Evolutionary conservation across 2,113 vertebrate genomes (phyloP).

Genomic region (Illadopsis cleaveri): DNA sequence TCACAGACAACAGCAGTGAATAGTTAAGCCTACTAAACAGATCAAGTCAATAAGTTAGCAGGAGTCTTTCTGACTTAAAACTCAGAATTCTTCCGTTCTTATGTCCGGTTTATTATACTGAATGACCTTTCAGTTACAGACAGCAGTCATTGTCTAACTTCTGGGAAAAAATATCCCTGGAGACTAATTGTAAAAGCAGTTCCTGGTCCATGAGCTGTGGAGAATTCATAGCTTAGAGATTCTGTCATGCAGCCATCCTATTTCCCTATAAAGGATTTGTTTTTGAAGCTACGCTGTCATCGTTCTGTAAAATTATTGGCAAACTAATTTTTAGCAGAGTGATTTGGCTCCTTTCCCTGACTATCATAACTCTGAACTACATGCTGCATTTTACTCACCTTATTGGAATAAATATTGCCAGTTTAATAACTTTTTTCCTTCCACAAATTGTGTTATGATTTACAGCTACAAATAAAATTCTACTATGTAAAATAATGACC

Average conservation of each 20-base stretch:
- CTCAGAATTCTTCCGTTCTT: neutral
- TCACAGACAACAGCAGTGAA: neutral
- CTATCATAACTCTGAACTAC: constrained; percentile 64
- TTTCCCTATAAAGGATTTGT: constrained; percentile 75
- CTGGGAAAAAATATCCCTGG: constrained; percentile 50
- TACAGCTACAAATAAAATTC: constrained; percentile 66
- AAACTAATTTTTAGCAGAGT: constrained; percentile 76
- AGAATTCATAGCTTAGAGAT: constrained; percentile 72
- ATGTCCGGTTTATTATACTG: constrained; percentile 21
- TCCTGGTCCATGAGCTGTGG: constrained; percentile 64
- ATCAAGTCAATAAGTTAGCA: neutral
- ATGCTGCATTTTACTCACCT: constrained; percentile 67
- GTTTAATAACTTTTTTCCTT: constrained; percentile 63
- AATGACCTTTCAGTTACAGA: constrained; percentile 28
- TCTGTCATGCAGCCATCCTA: constrained; percentile 72
- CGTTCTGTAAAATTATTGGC: constrained; percentile 77
- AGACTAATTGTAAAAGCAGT: constrained; percentile 72
- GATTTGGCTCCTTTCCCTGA: constrained; percentile 56
- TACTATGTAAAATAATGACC: constrained; percentile 54
- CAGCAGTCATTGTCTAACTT: constrained; percentile 62
- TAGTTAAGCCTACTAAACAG: neutral
- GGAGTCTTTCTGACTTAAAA: neutral
- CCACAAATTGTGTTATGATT: constrained; percentile 62
- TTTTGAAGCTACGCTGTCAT: constrained; percentile 72
- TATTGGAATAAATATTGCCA: constrained; percentile 70